Percentiles rank a stretch among this genome's conserved stretches.
These are phyloP conservation scores for Pocillopora damicornis DNA, from an alignment of 64 coral and sea anemone genomes.

Conservation along the genomic window DNA sequence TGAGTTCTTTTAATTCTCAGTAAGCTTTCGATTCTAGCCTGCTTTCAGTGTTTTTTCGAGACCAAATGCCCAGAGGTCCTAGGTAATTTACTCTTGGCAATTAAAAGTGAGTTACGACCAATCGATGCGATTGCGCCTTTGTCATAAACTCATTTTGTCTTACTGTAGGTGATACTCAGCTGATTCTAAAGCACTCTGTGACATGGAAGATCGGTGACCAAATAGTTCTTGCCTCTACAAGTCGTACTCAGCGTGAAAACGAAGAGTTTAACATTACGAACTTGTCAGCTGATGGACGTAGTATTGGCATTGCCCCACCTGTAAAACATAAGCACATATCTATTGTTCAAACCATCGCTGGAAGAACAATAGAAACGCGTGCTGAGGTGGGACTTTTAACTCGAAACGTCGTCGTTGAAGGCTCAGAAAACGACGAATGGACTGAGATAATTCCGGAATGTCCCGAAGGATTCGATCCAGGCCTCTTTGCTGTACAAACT, in stretches of 20 bases:
- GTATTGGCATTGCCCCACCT: constrained; percentile 37
- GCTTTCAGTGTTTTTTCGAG: no score
- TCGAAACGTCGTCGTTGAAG: constrained; percentile 82
- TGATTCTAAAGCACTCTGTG: constrained; percentile 48
- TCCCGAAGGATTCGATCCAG: constrained; percentile 65
- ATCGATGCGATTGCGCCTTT: not conserved
- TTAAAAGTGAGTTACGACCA: not conserved
- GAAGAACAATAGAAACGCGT: constrained; percentile 54
- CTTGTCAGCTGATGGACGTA: constrained; percentile 31
- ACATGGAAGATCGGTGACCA: constrained; percentile 62
- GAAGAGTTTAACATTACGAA: constrained; percentile 64
- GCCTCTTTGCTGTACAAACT: constrained; percentile 66
- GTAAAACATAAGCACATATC: constrained; percentile 72
- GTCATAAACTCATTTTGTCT: not conserved
- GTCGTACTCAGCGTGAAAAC: constrained; percentile 52
- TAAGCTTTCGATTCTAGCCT: no score
- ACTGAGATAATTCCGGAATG: constrained; percentile 36
- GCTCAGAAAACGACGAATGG: constrained; percentile 61
- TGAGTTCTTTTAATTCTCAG: no score
- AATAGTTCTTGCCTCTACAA: constrained; percentile 72
- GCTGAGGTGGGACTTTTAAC: constrained; percentile 85
- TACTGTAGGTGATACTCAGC: constrained; percentile 23
- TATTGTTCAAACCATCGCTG: constrained; percentile 54
- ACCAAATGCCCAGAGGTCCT: no score
- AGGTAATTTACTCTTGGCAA: not conserved